Conservation (phyloP, 2,888 invertebrate species). For the Drosophila pseudotakahashii region DNA sequence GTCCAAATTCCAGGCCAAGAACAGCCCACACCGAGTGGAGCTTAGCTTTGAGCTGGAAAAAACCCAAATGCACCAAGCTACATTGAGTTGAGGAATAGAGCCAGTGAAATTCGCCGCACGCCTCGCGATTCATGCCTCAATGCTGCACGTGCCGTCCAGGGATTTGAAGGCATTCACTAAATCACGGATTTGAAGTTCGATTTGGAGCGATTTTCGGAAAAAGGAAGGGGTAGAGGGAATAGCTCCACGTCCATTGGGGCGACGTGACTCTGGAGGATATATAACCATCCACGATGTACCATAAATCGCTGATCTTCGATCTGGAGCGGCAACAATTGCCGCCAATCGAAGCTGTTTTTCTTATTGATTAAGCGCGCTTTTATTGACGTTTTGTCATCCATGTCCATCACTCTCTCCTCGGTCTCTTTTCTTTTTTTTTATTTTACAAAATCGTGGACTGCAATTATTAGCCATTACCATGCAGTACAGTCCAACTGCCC, state of each 20-base stretch:
- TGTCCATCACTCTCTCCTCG: constrained; percentile 32
- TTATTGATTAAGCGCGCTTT: constrained; percentile 66
- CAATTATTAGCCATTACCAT: constrained; percentile 77
- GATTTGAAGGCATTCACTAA: constrained; percentile 62
- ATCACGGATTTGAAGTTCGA: constrained; percentile 63
- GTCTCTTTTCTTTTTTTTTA: constrained; percentile 19
- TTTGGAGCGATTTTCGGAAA: constrained; percentile 52
- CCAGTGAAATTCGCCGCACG: constrained; percentile 20
- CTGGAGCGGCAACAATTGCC: constrained; percentile 35
- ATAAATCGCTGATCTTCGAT: constrained; percentile 60
- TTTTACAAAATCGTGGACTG: constrained; percentile 76
- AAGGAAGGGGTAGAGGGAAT: constrained; percentile 23
- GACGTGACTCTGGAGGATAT: constrained; percentile 73
- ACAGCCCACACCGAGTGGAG: constrained; percentile 22
- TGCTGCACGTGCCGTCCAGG: constrained; percentile 56
- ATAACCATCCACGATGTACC: constrained; percentile 24
- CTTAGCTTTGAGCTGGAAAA: constrained; percentile 11
- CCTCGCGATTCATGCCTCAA: constrained; percentile 39
- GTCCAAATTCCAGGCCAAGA: constrained; percentile 41
- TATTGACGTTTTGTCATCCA: constrained; percentile 50
- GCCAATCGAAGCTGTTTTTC: constrained; percentile 39
- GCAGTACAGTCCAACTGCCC: constrained; percentile 51
- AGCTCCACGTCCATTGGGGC: constrained; percentile 9
- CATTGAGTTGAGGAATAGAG: constrained; percentile 42
- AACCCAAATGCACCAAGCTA: constrained; percentile 37